phyloP scores from a whole-genome alignment of 2,888 invertebrate species.

The Hanleya hanleyi region DNA sequence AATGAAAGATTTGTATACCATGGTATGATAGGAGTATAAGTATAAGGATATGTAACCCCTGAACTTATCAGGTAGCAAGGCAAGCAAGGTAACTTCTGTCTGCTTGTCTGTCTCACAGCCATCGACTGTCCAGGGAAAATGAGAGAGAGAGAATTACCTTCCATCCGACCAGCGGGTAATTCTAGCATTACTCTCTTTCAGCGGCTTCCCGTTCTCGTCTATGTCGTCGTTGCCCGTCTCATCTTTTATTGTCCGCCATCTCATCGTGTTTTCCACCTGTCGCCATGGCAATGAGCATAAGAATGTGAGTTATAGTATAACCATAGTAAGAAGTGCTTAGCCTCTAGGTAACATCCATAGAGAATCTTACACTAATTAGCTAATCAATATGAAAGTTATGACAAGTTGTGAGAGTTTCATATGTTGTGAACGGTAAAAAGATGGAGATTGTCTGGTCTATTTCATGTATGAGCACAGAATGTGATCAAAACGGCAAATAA shows the following conservation, averaged over 20 bases:
- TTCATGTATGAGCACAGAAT: no score
- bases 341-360: no score
- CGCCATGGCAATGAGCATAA: constrained; percentile 18
- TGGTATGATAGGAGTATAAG: no score
- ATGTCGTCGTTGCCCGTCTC: constrained; percentile 65
- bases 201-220: constrained; percentile 81
- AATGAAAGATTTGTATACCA: no score
- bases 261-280: constrained; percentile 97
- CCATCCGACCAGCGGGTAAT: constrained; percentile 99
- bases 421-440: not conserved
- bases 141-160: constrained; percentile 56
- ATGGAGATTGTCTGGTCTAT: not conserved
- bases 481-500: no score
- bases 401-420: not conserved
- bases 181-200: constrained; percentile 94
- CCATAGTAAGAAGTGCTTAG: no score
- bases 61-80: no score
- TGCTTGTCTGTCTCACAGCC: no score
- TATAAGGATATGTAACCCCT: no score
- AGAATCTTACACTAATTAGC: no score
- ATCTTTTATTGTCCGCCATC: constrained; percentile 91
- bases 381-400: not conserved
- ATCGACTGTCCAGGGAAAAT: no score
- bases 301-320: not conserved
- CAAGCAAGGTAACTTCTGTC: no score